phyloP scores from a whole-genome alignment of 1,140 invertebrate genomes.

The Antheraea mylitta region DNA sequence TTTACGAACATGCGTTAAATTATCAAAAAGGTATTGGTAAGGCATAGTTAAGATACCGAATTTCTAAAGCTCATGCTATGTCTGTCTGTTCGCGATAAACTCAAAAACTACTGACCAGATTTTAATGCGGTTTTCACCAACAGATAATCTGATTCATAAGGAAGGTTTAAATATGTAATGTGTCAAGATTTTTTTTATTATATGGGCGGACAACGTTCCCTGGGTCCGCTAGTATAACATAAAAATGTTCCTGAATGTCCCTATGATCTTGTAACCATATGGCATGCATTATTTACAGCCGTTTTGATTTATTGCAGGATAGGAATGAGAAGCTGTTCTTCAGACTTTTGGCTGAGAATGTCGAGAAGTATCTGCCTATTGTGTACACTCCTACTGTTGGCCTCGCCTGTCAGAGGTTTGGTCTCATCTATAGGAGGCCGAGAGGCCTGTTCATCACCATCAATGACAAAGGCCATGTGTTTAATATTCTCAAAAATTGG shows the following conservation, averaged over 20 bases:
- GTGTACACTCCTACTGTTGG: slow-evolving; percentile 99
- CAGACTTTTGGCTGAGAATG: slow-evolving; percentile 94
- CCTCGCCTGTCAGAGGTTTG: slow-evolving; percentile 97
- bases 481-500: slow-evolving; percentile 94
- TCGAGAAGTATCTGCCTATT: slow-evolving; percentile 97
- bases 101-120: too few relatives aligned
- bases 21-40: too few relatives aligned
- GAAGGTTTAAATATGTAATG: too few relatives aligned
- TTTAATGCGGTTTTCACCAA: too few relatives aligned
- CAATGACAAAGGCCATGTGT: slow-evolving; percentile 96
- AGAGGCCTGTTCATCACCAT: slow-evolving; percentile 98
- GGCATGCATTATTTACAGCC: slow-evolving; percentile 29
- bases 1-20: too few relatives aligned
- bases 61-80: too few relatives aligned
- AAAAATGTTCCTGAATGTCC: slow-evolving; percentile 8
- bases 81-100: too few relatives aligned
- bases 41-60: too few relatives aligned
- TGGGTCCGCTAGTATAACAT: too few relatives aligned
- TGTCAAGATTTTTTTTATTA: too few relatives aligned
- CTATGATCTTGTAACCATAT: not conserved
- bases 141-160: too few relatives aligned
- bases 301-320: slow-evolving; percentile 83
- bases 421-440: slow-evolving; percentile 95
- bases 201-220: too few relatives aligned
- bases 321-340: slow-evolving; percentile 98